Evolutionary conservation across 2,888 invertebrate genomes (phyloP), one percentile per base, ranked within the genome.

Genomic region (Ormyrus rosae): DNA sequence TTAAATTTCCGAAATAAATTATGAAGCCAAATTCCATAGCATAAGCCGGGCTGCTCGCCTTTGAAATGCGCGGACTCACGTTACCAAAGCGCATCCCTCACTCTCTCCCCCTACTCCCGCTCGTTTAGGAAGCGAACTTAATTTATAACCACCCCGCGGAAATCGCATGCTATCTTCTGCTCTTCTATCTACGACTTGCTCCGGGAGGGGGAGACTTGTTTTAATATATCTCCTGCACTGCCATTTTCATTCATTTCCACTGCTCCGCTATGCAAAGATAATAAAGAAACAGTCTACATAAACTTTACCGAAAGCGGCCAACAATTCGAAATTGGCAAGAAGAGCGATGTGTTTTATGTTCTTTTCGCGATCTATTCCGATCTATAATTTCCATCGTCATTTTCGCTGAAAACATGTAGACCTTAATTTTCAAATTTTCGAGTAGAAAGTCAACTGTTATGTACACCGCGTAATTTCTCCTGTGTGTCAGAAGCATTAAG

Each of bases 1-100:
- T 78, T 78, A 81, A 78, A 81, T 81, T 75, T 78, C 78, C 70
- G 61, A 81, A 78, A 81, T 81, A 75, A 81, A 81, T 81, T 81
- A 78, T 61, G 65, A 74, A 67, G 70, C 67, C 73, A 77, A 73
- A 77, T 76, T 64, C 67, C 46, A 34, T 11, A 45, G 13, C 53
- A 51, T 56, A 68, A 34, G n/a, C 53, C 67, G 13, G 5, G 34
- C 68, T 50, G 50, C 13, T 50, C 45, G 65, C 63, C 68, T 75
- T 80, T 75, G 80, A 80, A 73, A 80, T 58, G 64, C 46, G 19
- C 51, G 53, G 45, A 45, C 75, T 65, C 80, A 55, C 71, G 76
- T 80, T 80, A 77, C 77, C 77, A 77, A 81, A 77, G 77, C 72
- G 64, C 72, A 73, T 78, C 81, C 68, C 73, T 78, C 73, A 46